A percentile compares a stretch with the other conserved stretches of the same genome.
These are phyloP conservation scores for Leucoma salicis DNA, from an alignment of 2,888 invertebrate genomes.

Conservation along the genomic window DNA sequence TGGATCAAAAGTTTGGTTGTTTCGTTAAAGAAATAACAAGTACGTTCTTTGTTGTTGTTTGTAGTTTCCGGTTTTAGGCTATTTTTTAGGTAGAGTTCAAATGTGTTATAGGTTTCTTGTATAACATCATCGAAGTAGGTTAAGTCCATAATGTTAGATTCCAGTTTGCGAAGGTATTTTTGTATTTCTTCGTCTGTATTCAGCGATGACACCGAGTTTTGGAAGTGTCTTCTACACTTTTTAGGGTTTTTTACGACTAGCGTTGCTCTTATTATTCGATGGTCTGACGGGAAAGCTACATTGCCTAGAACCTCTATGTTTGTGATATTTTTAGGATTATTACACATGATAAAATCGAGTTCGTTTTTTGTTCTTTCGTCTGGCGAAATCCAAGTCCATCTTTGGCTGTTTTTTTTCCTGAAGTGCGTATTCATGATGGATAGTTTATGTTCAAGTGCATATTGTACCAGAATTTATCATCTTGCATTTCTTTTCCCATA, in stretches of 20 bases:
- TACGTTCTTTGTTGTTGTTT: background rate
- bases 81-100: background rate
- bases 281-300: conserved; percentile 2
- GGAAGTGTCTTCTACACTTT: background rate
- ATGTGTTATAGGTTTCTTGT: background rate
- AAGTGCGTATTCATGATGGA: conserved; percentile 16
- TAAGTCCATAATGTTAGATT: background rate
- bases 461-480: conserved; percentile 12
- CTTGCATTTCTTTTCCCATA: conserved; percentile 13
- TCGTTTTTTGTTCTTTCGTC: conserved; percentile 13
- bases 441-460: conserved; percentile 13
- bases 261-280: conserved; percentile 1
- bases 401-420: conserved; percentile 10
- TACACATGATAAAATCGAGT: conserved; percentile 16
- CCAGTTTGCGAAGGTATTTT: background rate
- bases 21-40: background rate
- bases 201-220: background rate
- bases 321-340: background rate
- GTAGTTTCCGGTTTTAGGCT: background rate
- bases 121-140: background rate
- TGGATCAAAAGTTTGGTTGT: background rate
- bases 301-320: conserved; percentile 4
- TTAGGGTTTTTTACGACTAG: background rate
- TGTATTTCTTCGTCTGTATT: background rate
- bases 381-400: conserved; percentile 22